Conservation (phyloP, 2,797 vertebrate species). For the Erpetoichthys calabaricus region DNA sequence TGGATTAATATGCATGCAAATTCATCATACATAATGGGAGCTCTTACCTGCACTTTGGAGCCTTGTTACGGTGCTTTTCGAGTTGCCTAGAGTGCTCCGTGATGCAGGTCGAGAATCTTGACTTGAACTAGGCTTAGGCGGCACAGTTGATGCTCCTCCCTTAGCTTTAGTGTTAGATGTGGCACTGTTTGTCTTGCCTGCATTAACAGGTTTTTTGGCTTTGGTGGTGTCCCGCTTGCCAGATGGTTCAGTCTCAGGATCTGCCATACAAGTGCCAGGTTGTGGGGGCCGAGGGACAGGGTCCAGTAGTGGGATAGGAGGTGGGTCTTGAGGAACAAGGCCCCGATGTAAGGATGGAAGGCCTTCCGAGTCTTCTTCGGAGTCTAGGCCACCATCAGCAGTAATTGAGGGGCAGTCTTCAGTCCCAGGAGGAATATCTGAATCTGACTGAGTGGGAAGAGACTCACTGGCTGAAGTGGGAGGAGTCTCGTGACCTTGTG, state of each 20-base stretch:
- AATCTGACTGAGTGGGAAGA: constrained; percentile 59
- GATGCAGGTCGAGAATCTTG: constrained; percentile 32
- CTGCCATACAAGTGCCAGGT: constrained; percentile 74
- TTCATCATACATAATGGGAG: too few species aligned
- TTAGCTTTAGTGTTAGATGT: constrained; percentile 31
- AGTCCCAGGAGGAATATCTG: constrained; percentile 42
- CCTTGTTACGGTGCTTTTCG: constrained; percentile 27
- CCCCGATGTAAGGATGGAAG: constrained; percentile 18
- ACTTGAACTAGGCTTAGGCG: constrained; percentile 24
- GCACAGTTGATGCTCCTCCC: constrained; percentile 23
- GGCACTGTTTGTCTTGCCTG: constrained; percentile 11
- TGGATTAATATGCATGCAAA: too few species aligned
- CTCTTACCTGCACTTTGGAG: constrained; percentile 30
- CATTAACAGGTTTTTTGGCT: constrained; percentile 28
- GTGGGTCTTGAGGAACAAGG: constrained; percentile 46
- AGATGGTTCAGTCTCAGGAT: constrained; percentile 47
- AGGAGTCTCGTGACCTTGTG: constrained; percentile 48
- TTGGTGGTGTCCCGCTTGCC: constrained; percentile 29
- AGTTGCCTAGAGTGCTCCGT: constrained; percentile 26
- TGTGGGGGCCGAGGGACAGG: constrained; percentile 61
- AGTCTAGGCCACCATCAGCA: constrained; percentile 56
- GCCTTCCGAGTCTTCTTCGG: constrained; percentile 55
- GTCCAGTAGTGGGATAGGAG: constrained; percentile 60
- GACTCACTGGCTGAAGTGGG: constrained; percentile 67
- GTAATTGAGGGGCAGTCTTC: constrained; percentile 61